Percentiles rank a stretch among this genome's conserved stretches.
Conservation (phyloP, 2,888 invertebrate genomes). For the Caenorhabditis angaria region DNA sequence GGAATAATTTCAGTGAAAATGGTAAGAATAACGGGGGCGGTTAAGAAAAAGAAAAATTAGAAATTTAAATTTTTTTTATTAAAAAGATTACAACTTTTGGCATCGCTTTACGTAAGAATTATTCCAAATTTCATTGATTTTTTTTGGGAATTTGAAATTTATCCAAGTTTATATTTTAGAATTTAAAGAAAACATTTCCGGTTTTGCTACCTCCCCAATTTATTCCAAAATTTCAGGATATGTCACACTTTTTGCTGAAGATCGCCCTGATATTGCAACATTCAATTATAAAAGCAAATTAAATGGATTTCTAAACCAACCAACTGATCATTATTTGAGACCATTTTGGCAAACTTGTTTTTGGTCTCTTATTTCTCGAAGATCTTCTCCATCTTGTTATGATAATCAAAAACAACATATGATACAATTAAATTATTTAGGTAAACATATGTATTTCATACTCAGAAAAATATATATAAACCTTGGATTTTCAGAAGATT, state of each 20-base stretch:
- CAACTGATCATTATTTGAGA: constrained; percentile 73
- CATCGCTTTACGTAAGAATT: too few species aligned
- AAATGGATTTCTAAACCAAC: constrained; percentile 70
- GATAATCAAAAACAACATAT: constrained; percentile 48
- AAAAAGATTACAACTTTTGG: background rate
- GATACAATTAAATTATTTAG: constrained; percentile 52
- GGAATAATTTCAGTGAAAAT: constrained; percentile 51
- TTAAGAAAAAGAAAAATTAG: too few species aligned
- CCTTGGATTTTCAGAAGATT: constrained; percentile 13
- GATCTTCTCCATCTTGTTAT: constrained; percentile 56
- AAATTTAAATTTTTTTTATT: constrained; percentile 5
- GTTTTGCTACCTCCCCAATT: too few species aligned
- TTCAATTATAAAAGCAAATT: constrained; percentile 71
- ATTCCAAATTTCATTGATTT: too few species aligned
- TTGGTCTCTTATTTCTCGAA: constrained; percentile 50
- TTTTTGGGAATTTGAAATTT: too few species aligned
- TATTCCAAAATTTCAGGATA: constrained; percentile 65
- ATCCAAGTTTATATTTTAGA: too few species aligned
- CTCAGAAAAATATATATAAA: constrained; percentile 9
- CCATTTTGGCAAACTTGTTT: constrained; percentile 58
- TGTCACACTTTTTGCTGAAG: constrained; percentile 73
- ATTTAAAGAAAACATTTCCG: too few species aligned
- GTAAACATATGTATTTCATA: constrained; percentile 12
- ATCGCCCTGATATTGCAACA: constrained; percentile 72
- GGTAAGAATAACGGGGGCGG: too few species aligned